Conservation (phyloP, 2,113 vertebrate species). For the Charadrius vociferus region DNA sequence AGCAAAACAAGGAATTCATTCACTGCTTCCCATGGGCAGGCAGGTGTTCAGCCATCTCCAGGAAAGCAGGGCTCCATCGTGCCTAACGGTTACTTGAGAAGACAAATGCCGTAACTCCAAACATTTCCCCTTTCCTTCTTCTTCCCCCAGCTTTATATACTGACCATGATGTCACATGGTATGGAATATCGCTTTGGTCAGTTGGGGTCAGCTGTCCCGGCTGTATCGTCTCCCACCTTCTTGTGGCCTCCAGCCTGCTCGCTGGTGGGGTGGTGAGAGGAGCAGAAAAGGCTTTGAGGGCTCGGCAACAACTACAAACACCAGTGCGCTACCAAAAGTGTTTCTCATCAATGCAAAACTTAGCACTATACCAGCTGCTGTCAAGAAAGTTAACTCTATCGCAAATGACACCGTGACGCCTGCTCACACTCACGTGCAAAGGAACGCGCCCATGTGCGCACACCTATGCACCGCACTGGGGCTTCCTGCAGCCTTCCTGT, state of each 20-base stretch:
- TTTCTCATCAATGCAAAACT: neutral
- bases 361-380: neutral
- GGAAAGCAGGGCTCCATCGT: neutral
- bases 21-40: too few species aligned
- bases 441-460: neutral
- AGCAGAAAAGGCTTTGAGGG: neutral
- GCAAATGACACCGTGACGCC: neutral
- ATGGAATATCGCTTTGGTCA: neutral
- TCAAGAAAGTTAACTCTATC: neutral
- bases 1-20: neutral
- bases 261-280: neutral
- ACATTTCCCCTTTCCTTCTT: neutral
- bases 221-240: neutral
- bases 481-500: neutral
- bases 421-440: fast-evolving
- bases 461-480: fast-evolving
- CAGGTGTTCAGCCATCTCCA: neutral
- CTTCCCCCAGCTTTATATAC: neutral
- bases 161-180: neutral
- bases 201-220: neutral
- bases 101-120: neutral
- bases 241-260: neutral
- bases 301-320: neutral
- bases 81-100: neutral
- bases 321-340: neutral